Conservation (phyloP, 2,113 vertebrate species). For the Anolis sagrei region DNA sequence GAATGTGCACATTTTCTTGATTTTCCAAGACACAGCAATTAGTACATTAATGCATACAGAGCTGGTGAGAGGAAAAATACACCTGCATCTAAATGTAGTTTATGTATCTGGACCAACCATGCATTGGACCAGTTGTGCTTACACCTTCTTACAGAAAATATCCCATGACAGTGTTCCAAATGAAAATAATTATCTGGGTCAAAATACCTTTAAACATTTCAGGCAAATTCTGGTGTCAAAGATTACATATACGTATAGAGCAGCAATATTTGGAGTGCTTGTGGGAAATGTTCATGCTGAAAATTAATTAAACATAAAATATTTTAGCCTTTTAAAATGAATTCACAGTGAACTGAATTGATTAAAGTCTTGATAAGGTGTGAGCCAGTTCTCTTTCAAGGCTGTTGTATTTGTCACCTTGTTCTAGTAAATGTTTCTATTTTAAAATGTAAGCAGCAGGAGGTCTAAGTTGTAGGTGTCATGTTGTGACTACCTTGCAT, state of each 20-base stretch:
- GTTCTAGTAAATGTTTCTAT: constrained; percentile 12
- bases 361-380: constrained; percentile 20
- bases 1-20: background rate
- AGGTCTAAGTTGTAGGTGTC: background rate
- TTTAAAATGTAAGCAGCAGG: constrained; percentile 11
- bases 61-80: background rate
- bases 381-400: constrained; percentile 11
- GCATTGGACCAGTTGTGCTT: background rate
- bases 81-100: background rate
- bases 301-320: constrained; percentile 34
- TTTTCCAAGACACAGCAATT: background rate
- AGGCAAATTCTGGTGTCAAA: constrained; percentile 11
- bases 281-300: background rate
- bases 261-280: constrained; percentile 12
- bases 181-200: background rate
- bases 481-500: background rate
- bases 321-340: constrained; percentile 30
- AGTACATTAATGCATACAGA: background rate
- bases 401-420: constrained; percentile 29
- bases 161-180: background rate
- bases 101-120: background rate
- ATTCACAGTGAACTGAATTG: constrained; percentile 39
- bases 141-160: background rate
- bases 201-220: constrained; percentile 7
- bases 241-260: background rate